Evolutionary conservation across 2,113 vertebrate species (phyloP), one percentile per base, ranked within the genome.

Genomic region (Gopherus flavomarginatus): DNA sequence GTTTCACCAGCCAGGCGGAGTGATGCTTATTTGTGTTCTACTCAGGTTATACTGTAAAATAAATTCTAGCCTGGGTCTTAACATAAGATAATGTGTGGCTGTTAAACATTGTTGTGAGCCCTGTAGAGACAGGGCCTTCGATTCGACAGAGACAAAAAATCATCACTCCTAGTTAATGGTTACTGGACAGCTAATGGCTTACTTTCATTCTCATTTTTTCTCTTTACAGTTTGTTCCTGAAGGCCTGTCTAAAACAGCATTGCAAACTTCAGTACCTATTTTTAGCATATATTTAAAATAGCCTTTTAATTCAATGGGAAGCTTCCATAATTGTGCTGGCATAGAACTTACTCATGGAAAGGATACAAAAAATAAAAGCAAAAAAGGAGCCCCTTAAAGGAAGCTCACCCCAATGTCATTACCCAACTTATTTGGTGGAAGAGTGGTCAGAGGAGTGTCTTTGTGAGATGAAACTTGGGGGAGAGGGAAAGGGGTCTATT

Each of bases 181-280:
- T 47, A 56, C 0, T 0, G 54, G n/a, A 69, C 35, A 69, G 62
- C 35, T 69, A 14, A 69, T 69, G 62, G 85, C 85, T 97, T 97
- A 95, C 93, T 95, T 77, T 95, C 92, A 89, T 95, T 59, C 42
- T 21, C 81, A 81, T 85, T 95, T 91, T 50, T 93, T 95, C 90
- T 95, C 56, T 12, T 96, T 89, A 96, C 26, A 96, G 92, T 50
- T 94, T 95, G 90, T 97, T 95, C 94, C 90, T 69, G 83, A 89
- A 95, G 94, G 57, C 14, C 35, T 86, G 14, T 38, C 42, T 83
- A 57, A 95, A 92, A 93, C 80, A 81, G 80, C 82, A 54, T 11
- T 1, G 90, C 87, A 94, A 92, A 92, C 62, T 97, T 96, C 94
- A 96, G 91, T 65, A 80, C 95, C 82, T 94, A 94, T 96, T 97